Evolutionary conservation across 2,113 vertebrate genomes (phyloP).

Genomic region (Hyla sarda): DNA sequence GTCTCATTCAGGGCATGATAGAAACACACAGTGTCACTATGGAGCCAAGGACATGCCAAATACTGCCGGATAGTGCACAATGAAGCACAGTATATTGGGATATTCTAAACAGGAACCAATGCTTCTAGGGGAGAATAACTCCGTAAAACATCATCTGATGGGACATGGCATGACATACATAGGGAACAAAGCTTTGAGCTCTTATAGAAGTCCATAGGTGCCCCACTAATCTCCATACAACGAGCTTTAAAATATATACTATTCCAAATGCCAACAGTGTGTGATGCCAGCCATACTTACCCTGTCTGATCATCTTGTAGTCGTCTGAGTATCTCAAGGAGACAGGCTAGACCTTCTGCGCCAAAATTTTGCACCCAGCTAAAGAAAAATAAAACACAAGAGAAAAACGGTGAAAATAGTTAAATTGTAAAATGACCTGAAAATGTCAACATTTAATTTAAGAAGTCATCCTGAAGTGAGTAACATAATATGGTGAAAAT

Average conservation of each 20-base stretch:
- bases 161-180: no score
- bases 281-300: slow-evolving; percentile 69
- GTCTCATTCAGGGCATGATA: background rate
- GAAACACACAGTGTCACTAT: background rate
- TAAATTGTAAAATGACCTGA: background rate
- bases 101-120: no score
- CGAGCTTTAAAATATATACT: no score
- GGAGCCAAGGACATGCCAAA: background rate
- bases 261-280: no score
- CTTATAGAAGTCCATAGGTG: background rate
- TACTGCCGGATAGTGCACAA: no score
- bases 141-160: no score
- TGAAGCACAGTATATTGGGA: no score
- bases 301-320: slow-evolving; percentile 79
- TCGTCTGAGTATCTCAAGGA: slow-evolving; percentile 80
- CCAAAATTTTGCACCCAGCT: slow-evolving; percentile 95
- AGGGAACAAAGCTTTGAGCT: no score
- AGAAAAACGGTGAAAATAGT: background rate
- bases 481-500: no score
- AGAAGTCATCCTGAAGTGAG: no score
- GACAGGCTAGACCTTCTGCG: slow-evolving; percentile 80
- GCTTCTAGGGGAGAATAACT: no score
- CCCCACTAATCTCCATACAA: no score
- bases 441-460: background rate
- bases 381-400: slow-evolving; percentile 29